Evolutionary conservation across 2,113 vertebrate genomes (phyloP).

Genomic region (Microcebus griseorufus): DNA sequence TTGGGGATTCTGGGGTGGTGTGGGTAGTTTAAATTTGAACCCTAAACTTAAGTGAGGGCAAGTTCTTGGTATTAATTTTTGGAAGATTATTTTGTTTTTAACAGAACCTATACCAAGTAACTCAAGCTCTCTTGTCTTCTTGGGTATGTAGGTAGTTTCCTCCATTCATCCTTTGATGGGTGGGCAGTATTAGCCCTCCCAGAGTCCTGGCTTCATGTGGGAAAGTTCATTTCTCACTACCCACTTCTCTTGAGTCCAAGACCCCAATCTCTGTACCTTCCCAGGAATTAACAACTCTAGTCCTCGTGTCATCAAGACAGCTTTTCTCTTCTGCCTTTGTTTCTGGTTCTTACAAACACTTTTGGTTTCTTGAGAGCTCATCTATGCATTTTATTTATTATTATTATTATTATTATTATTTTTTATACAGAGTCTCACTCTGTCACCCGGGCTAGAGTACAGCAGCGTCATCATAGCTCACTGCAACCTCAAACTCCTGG

Average conservation of each 20-base stretch:
- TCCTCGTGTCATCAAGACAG: neutral
- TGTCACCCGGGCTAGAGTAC: too few relatives aligned
- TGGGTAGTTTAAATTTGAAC: neutral
- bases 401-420: neutral
- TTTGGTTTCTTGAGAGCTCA: neutral
- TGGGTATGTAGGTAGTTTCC: neutral
- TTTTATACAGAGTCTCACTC: too few relatives aligned
- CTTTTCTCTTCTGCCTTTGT: neutral
- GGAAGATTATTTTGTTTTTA: neutral
- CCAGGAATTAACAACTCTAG: neutral
- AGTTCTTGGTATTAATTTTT: neutral
- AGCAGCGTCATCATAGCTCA: too few relatives aligned
- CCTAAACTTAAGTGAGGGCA: neutral
- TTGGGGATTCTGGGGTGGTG: neutral
- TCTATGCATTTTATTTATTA: neutral
- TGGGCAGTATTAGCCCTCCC: accelerated
- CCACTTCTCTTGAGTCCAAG: neutral
- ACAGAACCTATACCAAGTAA: neutral
- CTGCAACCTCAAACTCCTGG: too few relatives aligned
- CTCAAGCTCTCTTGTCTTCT: neutral
- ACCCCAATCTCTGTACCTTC: neutral
- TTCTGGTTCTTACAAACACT: neutral
- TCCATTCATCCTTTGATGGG: neutral
- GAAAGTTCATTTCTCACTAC: neutral
- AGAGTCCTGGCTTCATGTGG: neutral